phyloP scores from a whole-genome alignment of 2,888 invertebrate genomes.

The Cremastinae sp. region DNA sequence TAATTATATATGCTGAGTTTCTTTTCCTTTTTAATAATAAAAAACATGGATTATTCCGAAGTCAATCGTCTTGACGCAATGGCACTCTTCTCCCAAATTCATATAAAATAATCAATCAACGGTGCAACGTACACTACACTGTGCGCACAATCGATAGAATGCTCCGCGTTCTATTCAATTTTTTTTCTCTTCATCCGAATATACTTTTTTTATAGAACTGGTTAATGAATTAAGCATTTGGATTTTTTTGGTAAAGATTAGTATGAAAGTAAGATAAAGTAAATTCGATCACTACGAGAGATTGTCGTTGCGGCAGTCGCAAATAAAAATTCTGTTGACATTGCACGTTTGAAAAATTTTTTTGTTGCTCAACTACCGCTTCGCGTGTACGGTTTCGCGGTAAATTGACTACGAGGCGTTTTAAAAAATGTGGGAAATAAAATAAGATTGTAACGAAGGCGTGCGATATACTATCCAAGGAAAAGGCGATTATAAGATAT shows the following conservation, averaged over 20 bases:
- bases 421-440: background rate
- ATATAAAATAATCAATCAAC: conserved; percentile 61
- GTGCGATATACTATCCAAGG: conserved; percentile 41
- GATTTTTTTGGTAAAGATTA: conserved; percentile 49
- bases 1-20: conserved; percentile 41
- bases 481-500: conserved; percentile 23
- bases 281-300: conserved; percentile 14
- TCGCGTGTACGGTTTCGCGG: background rate
- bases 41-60: conserved; percentile 44
- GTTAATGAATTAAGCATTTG: conserved; percentile 48
- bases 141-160: conserved; percentile 31
- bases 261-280: conserved; percentile 28
- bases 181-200: conserved; percentile 16
- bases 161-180: conserved; percentile 13
- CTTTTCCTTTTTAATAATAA: conserved; percentile 45
- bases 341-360: conserved; percentile 45
- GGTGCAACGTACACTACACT: conserved; percentile 59
- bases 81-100: conserved; percentile 40
- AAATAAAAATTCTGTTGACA: conserved; percentile 2
- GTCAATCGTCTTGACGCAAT: conserved; percentile 40
- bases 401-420: no score
- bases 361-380: conserved; percentile 6
- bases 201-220: conserved; percentile 15
- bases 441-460: conserved; percentile 8
- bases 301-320: conserved; percentile 13